These are phyloP conservation scores for Strigops habroptila DNA, from an alignment of 2,113 vertebrate genomes.

Conservation along the genomic window DNA sequence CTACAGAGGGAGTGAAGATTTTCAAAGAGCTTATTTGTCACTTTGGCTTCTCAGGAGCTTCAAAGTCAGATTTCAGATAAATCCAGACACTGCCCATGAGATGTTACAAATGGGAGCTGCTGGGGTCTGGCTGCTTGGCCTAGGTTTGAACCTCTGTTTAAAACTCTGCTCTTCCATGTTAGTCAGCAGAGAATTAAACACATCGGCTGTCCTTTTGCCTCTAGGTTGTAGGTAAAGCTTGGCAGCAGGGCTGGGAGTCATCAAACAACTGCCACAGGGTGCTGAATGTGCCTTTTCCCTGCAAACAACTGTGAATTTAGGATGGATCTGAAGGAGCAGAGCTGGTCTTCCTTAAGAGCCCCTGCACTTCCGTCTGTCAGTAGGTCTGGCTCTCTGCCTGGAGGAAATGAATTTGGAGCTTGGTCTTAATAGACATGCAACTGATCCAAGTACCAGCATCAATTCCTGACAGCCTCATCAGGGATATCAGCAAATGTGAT, in stretches of 20 bases:
- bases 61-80: background rate
- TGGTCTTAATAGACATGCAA: background rate
- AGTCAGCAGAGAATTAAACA: background rate
- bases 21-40: background rate
- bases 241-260: background rate
- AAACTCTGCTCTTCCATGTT: background rate
- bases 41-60: background rate
- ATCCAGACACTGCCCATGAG: background rate
- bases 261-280: background rate
- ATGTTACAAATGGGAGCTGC: background rate
- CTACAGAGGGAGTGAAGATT: background rate
- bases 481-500: background rate
- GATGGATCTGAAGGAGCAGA: background rate
- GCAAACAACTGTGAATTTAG: background rate
- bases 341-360: rapidly evolving
- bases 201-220: background rate
- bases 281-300: background rate
- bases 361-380: background rate
- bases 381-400: background rate
- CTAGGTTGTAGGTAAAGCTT: background rate
- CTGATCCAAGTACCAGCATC: background rate
- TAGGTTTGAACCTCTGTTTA: background rate
- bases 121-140: background rate
- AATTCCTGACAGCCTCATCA: background rate
- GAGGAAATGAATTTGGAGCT: background rate